These are phyloP conservation scores for Burhinus oedicnemus DNA, from an alignment of 2,113 vertebrate genomes.

Conservation along the genomic window DNA sequence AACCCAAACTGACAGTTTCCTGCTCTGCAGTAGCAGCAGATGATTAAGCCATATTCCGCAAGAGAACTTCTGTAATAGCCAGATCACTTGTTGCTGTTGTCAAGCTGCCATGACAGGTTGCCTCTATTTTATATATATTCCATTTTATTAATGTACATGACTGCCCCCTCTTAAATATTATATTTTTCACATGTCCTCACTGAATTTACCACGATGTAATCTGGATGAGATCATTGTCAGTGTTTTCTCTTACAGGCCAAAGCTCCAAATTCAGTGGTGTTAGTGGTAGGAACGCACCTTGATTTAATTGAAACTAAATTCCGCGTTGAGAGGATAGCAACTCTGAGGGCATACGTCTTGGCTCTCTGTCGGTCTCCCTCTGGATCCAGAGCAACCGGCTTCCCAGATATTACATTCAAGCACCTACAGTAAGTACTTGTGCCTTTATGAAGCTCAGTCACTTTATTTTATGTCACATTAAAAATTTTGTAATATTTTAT, in stretches of 20 bases:
- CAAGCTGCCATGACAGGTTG: background rate
- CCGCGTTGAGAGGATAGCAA: slow-evolving; percentile 91
- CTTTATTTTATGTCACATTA: slow-evolving; percentile 21
- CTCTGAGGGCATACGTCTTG: slow-evolving; percentile 89
- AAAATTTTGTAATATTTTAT: slow-evolving; percentile 17
- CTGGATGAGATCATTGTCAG: background rate
- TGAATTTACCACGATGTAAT: background rate
- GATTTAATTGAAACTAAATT: slow-evolving; percentile 94
- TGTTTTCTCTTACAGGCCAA: slow-evolving; percentile 80
- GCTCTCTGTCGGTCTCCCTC: slow-evolving; percentile 93
- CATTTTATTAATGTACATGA: background rate
- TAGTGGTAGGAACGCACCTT: slow-evolving; percentile 95
- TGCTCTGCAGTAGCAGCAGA: slow-evolving; percentile 4
- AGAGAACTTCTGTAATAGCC: background rate
- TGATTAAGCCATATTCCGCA: background rate
- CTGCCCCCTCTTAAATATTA: background rate
- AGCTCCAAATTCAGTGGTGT: slow-evolving; percentile 90
- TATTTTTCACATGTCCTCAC: background rate
- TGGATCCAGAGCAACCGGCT: slow-evolving; percentile 89
- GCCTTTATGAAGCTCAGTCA: background rate
- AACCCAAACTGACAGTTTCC: background rate
- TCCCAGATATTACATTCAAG: slow-evolving; percentile 92
- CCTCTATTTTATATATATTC: background rate
- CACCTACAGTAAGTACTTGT: slow-evolving; percentile 87
- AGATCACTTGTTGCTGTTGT: background rate